A percentile compares a stretch with the other conserved stretches of the same genome.
These are phyloP conservation scores for Lepidurus arcticus DNA, from an alignment of 1,140 invertebrate species.

Conservation along the genomic window DNA sequence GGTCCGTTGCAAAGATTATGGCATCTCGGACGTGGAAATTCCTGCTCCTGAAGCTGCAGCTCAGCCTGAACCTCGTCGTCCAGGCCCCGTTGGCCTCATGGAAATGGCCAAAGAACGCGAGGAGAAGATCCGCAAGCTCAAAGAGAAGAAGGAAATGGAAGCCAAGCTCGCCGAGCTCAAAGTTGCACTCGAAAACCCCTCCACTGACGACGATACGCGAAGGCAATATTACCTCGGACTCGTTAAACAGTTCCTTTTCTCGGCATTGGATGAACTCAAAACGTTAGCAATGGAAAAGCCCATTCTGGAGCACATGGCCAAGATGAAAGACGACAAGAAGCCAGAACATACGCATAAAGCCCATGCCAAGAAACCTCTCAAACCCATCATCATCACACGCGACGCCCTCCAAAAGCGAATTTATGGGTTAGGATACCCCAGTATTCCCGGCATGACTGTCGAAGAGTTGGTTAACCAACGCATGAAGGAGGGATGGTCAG, in stretches of 20 bases:
- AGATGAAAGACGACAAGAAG: constrained; percentile 45
- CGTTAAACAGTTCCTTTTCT: constrained; percentile 65
- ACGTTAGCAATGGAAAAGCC: constrained; percentile 60
- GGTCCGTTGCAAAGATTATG: constrained; percentile 69
- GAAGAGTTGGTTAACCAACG: constrained; percentile 93
- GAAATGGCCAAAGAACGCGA: constrained; percentile 48
- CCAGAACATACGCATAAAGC: not conserved
- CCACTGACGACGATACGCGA: constrained; percentile 67
- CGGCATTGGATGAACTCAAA: constrained; percentile 70
- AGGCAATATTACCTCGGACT: constrained; percentile 76
- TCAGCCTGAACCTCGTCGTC: constrained; percentile 23
- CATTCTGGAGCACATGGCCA: constrained; percentile 63
- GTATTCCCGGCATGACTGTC: constrained; percentile 82
- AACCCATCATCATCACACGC: constrained; percentile 88
- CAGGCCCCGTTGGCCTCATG: constrained; percentile 35
- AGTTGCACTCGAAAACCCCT: constrained; percentile 44
- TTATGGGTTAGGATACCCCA: constrained; percentile 90
- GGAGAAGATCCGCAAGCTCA: constrained; percentile 71
- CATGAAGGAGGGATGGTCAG: constrained; percentile 66
- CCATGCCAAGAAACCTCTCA: constrained; percentile 50
- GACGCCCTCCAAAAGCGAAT: constrained; percentile 86
- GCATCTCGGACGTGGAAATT: constrained; percentile 58
- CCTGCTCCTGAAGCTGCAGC: constrained; percentile 41
- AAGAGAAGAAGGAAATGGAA: constrained; percentile 71
- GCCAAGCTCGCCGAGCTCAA: constrained; percentile 59